phyloP scores from a whole-genome alignment of 2,113 vertebrate species.

The Conger conger region DNA sequence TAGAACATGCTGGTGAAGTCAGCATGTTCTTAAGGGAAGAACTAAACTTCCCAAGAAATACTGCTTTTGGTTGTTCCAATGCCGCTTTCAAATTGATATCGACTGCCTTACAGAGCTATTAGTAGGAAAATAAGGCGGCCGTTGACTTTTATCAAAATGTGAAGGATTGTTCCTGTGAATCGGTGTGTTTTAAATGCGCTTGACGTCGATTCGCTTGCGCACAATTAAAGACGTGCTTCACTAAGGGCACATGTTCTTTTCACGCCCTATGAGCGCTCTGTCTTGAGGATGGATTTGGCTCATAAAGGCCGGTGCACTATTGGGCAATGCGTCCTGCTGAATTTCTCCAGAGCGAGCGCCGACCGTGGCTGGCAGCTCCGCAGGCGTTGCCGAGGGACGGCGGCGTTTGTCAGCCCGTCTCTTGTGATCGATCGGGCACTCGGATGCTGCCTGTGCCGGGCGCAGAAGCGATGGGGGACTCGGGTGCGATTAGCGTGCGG shows the following conservation, averaged over 20 bases:
- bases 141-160: not conserved
- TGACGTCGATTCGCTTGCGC: not conserved
- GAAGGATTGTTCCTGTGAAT: not conserved
- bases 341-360: not conserved
- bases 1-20: too few species aligned
- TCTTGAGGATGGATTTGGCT: too few species aligned
- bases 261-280: not conserved
- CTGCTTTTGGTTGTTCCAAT: not conserved
- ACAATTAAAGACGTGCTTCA: not conserved
- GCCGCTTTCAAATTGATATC: too few species aligned
- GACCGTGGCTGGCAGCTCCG: not conserved
- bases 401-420: too few species aligned
- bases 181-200: not conserved
- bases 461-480: not conserved
- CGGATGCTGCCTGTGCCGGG: not conserved
- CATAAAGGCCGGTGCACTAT: too few species aligned
- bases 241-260: not conserved
- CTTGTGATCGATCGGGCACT: not conserved
- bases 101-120: too few species aligned
- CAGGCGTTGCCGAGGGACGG: not conserved
- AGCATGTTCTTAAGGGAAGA: too few species aligned
- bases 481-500: not conserved
- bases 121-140: too few species aligned
- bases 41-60: not conserved
- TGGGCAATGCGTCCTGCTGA: not conserved